Evolutionary conservation across 2,888 invertebrate genomes (phyloP), one percentile per base, ranked within the genome.

Genomic region (Mythimna vitellina): DNA sequence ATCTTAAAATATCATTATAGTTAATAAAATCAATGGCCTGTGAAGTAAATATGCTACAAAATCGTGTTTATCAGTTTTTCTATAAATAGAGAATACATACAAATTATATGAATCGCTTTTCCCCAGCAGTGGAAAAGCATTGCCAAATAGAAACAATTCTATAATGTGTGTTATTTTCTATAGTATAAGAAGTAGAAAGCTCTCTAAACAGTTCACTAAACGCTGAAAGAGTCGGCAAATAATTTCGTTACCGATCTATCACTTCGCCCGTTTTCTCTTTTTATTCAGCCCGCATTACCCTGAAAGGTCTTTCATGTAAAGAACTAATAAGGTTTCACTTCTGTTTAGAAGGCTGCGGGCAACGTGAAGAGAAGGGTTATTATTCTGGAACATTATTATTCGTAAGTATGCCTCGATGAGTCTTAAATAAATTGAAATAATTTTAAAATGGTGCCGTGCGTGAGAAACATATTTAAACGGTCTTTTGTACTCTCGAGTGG

Each of bases 261-360:
- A 78, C 66, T 61, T 65, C 54, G 25, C 57, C 42, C 54, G 66
- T 65, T 77, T 68, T 63, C 42, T 62, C 58, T 78, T 78, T 80
- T 80, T 82, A 73, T 82, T 78, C 82, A 66, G 63, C 69, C 79
- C 60, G 79, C 63, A 81, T 78, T 81, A 70, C 79, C 65, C 64
- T 80, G 80, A 80, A 82, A 80, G 79, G 80, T 82, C 80, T 80
- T 80, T 80, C 80, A 70, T 80, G 80, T 80, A 82, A 74, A 80
- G 74, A 80, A 82, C 80, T 80, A 80, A 80, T 80, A 80, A 73
- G 79, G 82, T 82, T 80, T 80, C 83, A 25, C 69, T 73, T 67
- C 79, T 74, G 49, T 64, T 78, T 53, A 67, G 64, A 67, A 70
- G 69, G 69, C 61, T 51, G 61, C 60, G 60, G 54, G 22, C 49